Percentiles rank a stretch among this genome's conserved stretches.
These are phyloP conservation scores for Coryphaenoides rupestris DNA, from an alignment of 2,113 vertebrate genomes.

Conservation along the genomic window DNA sequence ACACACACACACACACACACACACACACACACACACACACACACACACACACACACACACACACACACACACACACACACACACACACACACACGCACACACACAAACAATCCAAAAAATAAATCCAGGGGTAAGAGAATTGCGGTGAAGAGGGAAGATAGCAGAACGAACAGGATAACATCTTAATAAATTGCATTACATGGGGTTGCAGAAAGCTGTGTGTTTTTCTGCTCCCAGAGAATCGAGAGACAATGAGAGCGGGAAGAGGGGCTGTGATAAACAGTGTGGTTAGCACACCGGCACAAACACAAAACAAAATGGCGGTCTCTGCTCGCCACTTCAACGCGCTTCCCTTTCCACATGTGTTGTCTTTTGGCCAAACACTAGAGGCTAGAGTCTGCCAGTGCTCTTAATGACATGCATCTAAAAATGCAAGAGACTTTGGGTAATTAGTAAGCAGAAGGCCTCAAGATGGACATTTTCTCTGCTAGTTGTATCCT, in stretches of 20 bases:
- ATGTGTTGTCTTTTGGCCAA: neutral
- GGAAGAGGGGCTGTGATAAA: conserved; percentile 44
- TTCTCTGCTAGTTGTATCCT: too few relatives aligned
- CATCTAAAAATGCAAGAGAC: too few relatives aligned
- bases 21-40: neutral
- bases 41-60: neutral
- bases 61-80: neutral
- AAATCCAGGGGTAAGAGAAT: neutral
- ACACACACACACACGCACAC: neutral
- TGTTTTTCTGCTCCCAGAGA: conserved; percentile 43
- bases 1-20: neutral
- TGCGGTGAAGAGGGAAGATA: too few relatives aligned
- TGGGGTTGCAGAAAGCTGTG: conserved; percentile 58
- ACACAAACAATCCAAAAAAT: too few relatives aligned
- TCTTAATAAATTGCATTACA: conserved; percentile 52
- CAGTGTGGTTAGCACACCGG: conserved; percentile 23
- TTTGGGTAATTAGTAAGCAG: too few relatives aligned
- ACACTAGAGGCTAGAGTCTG: neutral
- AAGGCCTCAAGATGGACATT: too few relatives aligned
- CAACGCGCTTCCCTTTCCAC: neutral
- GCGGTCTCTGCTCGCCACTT: neutral
- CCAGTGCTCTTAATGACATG: too few relatives aligned
- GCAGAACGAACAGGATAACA: neutral
- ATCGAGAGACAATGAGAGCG: neutral
- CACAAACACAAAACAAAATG: neutral